Conservation (phyloP, 2,797 vertebrate genomes). For the Sphenodon punctatus region DNA sequence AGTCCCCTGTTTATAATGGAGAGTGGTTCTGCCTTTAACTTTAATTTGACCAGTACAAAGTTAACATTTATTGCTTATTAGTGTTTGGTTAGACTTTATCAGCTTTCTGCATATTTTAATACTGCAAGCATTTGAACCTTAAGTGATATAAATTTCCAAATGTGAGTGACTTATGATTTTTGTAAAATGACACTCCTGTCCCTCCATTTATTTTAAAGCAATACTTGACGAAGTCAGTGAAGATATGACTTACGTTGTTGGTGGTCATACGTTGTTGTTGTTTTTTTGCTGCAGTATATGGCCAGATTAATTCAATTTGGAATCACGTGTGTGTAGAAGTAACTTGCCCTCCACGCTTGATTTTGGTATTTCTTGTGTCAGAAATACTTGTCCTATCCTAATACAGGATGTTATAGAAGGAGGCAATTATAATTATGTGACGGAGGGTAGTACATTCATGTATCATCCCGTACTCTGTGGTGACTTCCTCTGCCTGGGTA, state of each 20-base stretch:
- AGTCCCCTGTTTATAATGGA: too few species aligned
- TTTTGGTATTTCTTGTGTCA: not conserved
- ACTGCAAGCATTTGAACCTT: too few species aligned
- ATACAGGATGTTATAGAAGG: too few species aligned
- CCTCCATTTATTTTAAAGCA: constrained; percentile 15
- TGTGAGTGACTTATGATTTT: not conserved
- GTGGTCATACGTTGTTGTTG: too few species aligned
- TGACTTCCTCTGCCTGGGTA: too few species aligned
- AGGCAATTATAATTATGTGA: too few species aligned
- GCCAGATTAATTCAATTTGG: too few species aligned
- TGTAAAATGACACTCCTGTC: not conserved
- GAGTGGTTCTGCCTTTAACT: too few species aligned
- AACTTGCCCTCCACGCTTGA: not conserved
- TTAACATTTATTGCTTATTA: not conserved
- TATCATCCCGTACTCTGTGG: too few species aligned
- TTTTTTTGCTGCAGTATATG: not conserved
- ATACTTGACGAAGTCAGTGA: not conserved
- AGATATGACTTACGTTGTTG: too few species aligned
- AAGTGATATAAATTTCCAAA: not conserved
- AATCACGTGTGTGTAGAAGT: too few species aligned
- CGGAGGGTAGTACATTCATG: too few species aligned
- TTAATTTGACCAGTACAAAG: not conserved
- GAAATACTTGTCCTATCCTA: not conserved
- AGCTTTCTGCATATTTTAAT: not conserved
- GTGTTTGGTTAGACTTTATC: not conserved